Evolutionary conservation across 2,888 invertebrate species (phyloP), one percentile per base, ranked within the genome.

Genomic region (Lithodes maja): DNA sequence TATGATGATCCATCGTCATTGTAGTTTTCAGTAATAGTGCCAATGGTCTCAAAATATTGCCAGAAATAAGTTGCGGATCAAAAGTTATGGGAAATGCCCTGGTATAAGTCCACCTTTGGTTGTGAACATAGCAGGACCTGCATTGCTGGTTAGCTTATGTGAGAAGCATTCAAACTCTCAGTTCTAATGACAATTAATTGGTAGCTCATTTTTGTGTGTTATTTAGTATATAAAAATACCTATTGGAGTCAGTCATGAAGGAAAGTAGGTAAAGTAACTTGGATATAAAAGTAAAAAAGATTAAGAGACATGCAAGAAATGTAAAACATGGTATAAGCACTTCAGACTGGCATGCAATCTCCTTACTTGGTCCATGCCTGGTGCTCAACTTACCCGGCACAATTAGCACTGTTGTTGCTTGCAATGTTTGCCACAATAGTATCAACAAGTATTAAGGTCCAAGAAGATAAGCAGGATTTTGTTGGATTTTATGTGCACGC

Each of bases 361-460:
- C 81, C 88, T 89, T 89, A 89, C 88, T 89, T 89, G 88, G 83
- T 88, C 87, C 87, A 88, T 88, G 87, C 87, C 87, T 84, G 87
- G 88, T 89, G 89, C 89, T 83, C 69, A 71, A 89, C 89, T 89
- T 89, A 89, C 89, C 89, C 89, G 89, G 89, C 85, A 86, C 86
- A 86, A 89, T 89, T 86, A 89, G 85, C 85, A 89, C 85, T 89
- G 89, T 82, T 83, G 89, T 79, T 89, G 89, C 85, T 89, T 89
- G 85, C 86, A 86, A 85, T 85, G 89, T 85, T 85, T 85, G 85
- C 85, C 85, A 89, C 89, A 89, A 86, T 82, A 89, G 85, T 89
- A 86, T 89, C 89, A 89, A 89, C 89, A 89, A 85, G 89, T 89
- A 89, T 82, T 86, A 89, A 89, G 89, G 89, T 86, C 89, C 89